Conservation (phyloP, 2,113 vertebrate genomes). For the Tamias sibiricus region DNA sequence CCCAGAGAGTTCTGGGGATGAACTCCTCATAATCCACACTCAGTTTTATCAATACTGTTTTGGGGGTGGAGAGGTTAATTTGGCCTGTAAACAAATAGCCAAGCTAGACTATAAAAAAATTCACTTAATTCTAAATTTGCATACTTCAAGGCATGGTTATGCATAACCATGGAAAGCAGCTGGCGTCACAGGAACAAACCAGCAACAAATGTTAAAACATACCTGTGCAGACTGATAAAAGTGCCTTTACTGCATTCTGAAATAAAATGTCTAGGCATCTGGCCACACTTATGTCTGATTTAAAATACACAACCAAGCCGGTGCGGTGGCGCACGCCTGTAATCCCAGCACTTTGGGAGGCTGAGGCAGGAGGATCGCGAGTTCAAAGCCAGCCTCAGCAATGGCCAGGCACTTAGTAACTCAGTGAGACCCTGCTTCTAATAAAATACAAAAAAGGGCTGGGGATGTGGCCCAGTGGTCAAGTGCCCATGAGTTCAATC, state of each 20-base stretch:
- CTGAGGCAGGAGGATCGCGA: no score
- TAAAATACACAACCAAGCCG: conserved; percentile 47
- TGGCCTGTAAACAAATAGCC: not conserved
- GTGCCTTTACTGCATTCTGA: not conserved
- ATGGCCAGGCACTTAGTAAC: no score
- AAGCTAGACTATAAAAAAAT: conserved; percentile 23
- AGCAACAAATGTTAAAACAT: not conserved
- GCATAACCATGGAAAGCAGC: not conserved
- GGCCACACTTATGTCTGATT: conserved; percentile 42
- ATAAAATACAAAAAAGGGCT: no score
- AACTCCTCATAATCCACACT: not conserved
- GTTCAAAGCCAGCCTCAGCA: no score
- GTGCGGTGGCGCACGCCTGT: no score
- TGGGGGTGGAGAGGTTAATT: not conserved
- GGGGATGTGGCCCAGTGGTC: no score
- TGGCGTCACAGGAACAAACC: not conserved
- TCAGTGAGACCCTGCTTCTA: no score
- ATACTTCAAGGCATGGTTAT: not conserved
- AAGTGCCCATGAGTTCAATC: no score
- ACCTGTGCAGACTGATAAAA: not conserved
- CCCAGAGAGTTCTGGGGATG: not conserved
- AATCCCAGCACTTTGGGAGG: no score
- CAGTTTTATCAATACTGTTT: not conserved
- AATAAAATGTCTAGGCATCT: conserved; percentile 31
- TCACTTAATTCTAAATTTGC: not conserved